phyloP scores from a whole-genome alignment of 2,113 vertebrate genomes.

The Toxotes chatareus region DNA sequence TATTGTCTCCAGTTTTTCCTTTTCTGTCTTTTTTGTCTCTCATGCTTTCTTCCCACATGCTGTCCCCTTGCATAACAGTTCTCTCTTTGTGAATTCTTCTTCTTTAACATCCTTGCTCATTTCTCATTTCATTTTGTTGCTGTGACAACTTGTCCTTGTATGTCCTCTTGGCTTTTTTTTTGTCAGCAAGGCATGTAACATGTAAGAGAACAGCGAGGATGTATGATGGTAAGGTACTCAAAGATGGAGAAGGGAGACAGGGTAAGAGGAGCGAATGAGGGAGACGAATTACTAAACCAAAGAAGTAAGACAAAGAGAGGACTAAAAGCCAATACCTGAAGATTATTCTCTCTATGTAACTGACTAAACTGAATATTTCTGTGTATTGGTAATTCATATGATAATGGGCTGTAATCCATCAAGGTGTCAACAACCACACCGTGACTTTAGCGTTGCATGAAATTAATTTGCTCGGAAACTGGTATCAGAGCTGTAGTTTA shows the following conservation, averaged over 20 bases:
- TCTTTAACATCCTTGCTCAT: not conserved
- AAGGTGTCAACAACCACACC: no score
- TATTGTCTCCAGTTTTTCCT: not conserved
- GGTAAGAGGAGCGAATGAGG: not conserved
- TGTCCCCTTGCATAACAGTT: not conserved
- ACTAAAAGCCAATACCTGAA: not conserved
- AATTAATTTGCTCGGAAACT: no score
- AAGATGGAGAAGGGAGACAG: not conserved
- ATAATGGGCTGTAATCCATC: no score
- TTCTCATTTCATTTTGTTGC: conserved; percentile 26
- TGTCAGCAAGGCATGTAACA: not conserved
- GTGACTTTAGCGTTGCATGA: no score
- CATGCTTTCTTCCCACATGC: not conserved
- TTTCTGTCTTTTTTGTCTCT: not conserved
- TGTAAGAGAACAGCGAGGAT: conserved; percentile 12
- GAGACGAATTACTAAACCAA: not conserved
- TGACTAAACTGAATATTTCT: not conserved
- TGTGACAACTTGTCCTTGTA: conserved; percentile 42
- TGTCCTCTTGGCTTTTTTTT: conserved; percentile 7
- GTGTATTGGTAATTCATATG: not conserved
- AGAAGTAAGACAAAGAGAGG: not conserved
- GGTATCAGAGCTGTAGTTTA: no score
- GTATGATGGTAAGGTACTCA: no score
- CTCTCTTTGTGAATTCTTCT: conserved; percentile 1
- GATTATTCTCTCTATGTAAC: no score